phyloP scores from a whole-genome alignment of 35 echinoderm and acorn worm species.

The Diadema setosum region DNA sequence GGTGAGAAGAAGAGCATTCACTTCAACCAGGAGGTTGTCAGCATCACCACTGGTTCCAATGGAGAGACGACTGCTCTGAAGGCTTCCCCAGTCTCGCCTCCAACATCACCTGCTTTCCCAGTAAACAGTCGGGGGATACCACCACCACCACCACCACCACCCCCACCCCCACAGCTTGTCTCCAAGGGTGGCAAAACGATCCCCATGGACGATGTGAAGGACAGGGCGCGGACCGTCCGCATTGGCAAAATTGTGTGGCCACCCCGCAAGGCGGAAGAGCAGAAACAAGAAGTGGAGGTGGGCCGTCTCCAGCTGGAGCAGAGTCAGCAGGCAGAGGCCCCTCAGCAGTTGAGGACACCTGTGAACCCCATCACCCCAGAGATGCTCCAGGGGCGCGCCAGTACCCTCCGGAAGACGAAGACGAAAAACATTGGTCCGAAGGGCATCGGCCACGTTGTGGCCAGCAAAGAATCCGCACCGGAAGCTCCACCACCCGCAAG shows the following conservation, averaged over 20 bases:
- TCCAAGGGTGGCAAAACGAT: background rate
- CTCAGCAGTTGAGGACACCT: background rate
- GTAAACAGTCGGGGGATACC: background rate
- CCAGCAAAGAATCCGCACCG: background rate
- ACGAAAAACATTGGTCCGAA: background rate
- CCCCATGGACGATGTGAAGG: constrained; percentile 6
- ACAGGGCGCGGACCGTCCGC: constrained; percentile 15
- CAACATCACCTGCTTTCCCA: background rate
- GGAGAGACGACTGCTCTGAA: background rate
- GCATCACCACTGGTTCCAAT: constrained; percentile 7
- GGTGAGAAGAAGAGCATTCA: constrained; percentile 32
- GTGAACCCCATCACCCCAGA: background rate
- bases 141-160: background rate
- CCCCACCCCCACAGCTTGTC: background rate
- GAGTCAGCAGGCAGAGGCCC: background rate
- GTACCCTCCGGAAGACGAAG: background rate
- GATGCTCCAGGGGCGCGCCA: background rate
- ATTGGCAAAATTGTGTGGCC: constrained; percentile 47
- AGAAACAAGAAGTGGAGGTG: background rate
- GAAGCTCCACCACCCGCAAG: background rate
- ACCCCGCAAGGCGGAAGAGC: constrained; percentile 4
- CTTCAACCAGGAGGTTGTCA: constrained; percentile 21
- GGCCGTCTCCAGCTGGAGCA: background rate
- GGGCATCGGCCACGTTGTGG: background rate
- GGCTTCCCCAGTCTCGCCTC: background rate